phyloP scores from a whole-genome alignment of 1,140 invertebrate genomes.

The Sesamia nonagrioides region DNA sequence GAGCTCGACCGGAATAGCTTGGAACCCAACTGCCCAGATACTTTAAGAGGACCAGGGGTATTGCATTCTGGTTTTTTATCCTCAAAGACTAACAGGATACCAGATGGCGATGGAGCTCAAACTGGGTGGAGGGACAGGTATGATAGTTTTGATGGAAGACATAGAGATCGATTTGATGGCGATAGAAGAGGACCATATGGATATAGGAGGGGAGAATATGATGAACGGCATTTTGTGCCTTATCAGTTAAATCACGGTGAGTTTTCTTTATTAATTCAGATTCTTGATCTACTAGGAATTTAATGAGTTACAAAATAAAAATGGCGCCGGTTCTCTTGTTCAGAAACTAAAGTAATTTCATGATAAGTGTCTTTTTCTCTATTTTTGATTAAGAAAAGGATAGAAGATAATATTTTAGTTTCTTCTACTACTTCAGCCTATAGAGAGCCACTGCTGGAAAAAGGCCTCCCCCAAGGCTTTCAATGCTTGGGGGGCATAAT shows the following conservation, averaged over 20 bases:
- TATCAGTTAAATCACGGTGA: slow-evolving; percentile 78
- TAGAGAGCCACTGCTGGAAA: no score
- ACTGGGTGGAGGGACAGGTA: slow-evolving; percentile 65
- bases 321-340: no score
- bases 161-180: slow-evolving; percentile 63
- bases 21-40: slow-evolving; percentile 80
- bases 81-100: slow-evolving; percentile 64
- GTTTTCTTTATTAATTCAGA: slow-evolving; percentile 30
- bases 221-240: slow-evolving; percentile 77
- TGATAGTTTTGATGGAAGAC: slow-evolving; percentile 62
- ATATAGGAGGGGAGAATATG: slow-evolving; percentile 64
- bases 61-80: slow-evolving; percentile 81
- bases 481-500: no score
- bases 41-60: slow-evolving; percentile 72
- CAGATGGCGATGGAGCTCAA: slow-evolving; percentile 34
- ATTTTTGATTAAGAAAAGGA: no score
- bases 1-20: slow-evolving; percentile 90
- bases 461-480: no score
- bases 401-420: no score
- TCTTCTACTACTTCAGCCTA: no score
- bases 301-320: no score
- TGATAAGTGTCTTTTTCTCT: no score
- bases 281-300: no score
- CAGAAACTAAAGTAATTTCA: no score
- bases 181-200: slow-evolving; percentile 61